Conservation (phyloP, 2,797 vertebrate species). For the Argya squamiceps region DNA sequence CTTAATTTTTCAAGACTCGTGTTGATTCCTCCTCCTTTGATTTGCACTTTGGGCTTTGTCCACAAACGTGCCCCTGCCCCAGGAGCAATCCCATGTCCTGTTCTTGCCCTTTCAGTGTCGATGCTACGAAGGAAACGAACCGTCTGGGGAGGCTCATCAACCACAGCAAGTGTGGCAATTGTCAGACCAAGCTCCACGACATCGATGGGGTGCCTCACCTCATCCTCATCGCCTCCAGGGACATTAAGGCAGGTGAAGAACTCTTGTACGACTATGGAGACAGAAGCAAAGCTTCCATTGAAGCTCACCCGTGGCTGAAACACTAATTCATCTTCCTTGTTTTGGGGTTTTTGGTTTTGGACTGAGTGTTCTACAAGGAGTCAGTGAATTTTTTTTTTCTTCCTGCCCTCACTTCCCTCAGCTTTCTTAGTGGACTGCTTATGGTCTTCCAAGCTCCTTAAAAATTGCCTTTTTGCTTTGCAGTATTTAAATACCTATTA, state of each 20-base stretch:
- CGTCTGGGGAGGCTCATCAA: slow-evolving; percentile 92
- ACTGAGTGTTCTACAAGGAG: slow-evolving; percentile 60
- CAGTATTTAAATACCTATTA: slow-evolving; percentile 70
- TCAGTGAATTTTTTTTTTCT: not conserved
- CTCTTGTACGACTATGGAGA: slow-evolving; percentile 95
- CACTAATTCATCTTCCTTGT: slow-evolving; percentile 56
- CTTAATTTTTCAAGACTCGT: not conserved
- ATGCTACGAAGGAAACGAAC: slow-evolving; percentile 88
- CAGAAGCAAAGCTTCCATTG: slow-evolving; percentile 88
- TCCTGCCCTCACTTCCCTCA: slow-evolving; percentile 18
- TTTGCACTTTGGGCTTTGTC: not conserved
- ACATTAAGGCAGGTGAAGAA: slow-evolving; percentile 88
- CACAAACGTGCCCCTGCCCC: rapidly evolving
- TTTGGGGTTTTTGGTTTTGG: not conserved
- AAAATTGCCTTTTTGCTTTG: slow-evolving; percentile 72
- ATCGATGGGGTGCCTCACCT: slow-evolving; percentile 88
- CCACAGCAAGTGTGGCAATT: slow-evolving; percentile 95
- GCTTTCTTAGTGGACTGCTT: slow-evolving; percentile 69
- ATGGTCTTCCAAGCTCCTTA: slow-evolving; percentile 67
- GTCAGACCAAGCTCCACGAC: slow-evolving; percentile 90
- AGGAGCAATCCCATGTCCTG: not conserved
- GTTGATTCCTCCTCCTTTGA: not conserved
- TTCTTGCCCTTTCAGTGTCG: slow-evolving; percentile 81
- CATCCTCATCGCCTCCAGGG: slow-evolving; percentile 89
- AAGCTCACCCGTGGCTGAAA: slow-evolving; percentile 95